Evolutionary conservation across 1,140 invertebrate species (phyloP), one percentile per base, ranked within the genome.

Genomic region (Aphidius ervi): DNA sequence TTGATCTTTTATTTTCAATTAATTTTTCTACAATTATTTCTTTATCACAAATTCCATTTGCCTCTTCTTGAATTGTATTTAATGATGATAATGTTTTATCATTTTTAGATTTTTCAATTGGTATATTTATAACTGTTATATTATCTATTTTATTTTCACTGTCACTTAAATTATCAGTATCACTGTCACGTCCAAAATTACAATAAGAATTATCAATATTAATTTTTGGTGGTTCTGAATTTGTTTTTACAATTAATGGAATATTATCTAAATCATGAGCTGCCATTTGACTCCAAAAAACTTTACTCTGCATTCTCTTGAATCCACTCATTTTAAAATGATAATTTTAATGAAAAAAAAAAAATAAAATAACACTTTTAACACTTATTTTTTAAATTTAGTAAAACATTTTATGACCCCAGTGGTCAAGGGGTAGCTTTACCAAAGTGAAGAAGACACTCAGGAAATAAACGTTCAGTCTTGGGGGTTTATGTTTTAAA

Each of bases 281-380:
- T 6, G 71, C 74, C 77, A 80, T 80, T 53, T 74, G 72, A 1
- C 63, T 62, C 76, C 76, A 80, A 47, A 80, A 80, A 6, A 80
- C 75, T 57, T 69, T 73, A 53, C 77, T 79, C 55, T 73, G 75
- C 53, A 71, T 64, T 46, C 77, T 70, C 58, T 75, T 80, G 53
- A 80, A 79, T 1, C 61, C 65, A 16, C 72, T 77, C 77, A 80
- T 79, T 43, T 8, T 48, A 48, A 16, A 9, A 45, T 59, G 41
- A 37, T 41, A 9, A 37, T 6, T 53, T 8, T n/a, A 42, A 5
- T 16, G 43, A 37, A 9, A 7, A 10, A 40, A 10, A 10, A 9
- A 37, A 58, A 50, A 1, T 10, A 42, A 39, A 5, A 1, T 4
- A 9, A 40, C 47, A 48, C 10, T 31, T 23, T 23, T 49, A 7